These are phyloP conservation scores for Drosophila trichaetosa DNA, from an alignment of 2,888 invertebrate species.

Conservation along the genomic window DNA sequence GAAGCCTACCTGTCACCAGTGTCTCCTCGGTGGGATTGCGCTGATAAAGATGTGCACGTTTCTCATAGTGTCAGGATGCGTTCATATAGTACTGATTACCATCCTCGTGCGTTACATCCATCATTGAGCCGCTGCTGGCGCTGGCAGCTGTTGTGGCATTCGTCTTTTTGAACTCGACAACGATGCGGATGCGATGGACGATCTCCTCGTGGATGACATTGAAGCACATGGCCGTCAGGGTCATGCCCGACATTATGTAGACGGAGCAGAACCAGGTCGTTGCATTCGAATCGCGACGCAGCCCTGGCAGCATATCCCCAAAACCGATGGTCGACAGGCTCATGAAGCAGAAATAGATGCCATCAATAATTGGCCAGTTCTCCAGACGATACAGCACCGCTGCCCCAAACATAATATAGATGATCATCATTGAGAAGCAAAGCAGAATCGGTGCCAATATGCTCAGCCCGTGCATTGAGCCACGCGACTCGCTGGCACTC, in stretches of 20 bases:
- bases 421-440: slow-evolving; percentile 95
- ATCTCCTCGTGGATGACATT: slow-evolving; percentile 95
- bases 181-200: slow-evolving; percentile 91
- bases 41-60: slow-evolving; percentile 85
- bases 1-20: slow-evolving; percentile 85
- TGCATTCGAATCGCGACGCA: slow-evolving; percentile 86
- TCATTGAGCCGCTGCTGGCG: slow-evolving; percentile 49
- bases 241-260: slow-evolving; percentile 94
- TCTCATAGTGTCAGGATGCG: slow-evolving; percentile 84
- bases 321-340: slow-evolving; percentile 96
- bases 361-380: slow-evolving; percentile 95
- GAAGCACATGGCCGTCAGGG: slow-evolving; percentile 95
- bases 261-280: slow-evolving; percentile 95
- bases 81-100: slow-evolving; percentile 80
- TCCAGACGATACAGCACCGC: slow-evolving; percentile 95
- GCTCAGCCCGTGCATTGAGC: slow-evolving; percentile 91
- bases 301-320: slow-evolving; percentile 93
- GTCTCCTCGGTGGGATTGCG: slow-evolving; percentile 87
- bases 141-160: slow-evolving; percentile 19
- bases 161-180: slow-evolving; percentile 83
- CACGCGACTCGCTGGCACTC: slow-evolving; percentile 90
- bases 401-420: slow-evolving; percentile 96
- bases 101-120: slow-evolving; percentile 73
- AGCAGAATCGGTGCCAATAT: slow-evolving; percentile 95
- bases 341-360: slow-evolving; percentile 98